Conservation (phyloP, 2,888 invertebrate species). For the Cataglyphis livida region DNA sequence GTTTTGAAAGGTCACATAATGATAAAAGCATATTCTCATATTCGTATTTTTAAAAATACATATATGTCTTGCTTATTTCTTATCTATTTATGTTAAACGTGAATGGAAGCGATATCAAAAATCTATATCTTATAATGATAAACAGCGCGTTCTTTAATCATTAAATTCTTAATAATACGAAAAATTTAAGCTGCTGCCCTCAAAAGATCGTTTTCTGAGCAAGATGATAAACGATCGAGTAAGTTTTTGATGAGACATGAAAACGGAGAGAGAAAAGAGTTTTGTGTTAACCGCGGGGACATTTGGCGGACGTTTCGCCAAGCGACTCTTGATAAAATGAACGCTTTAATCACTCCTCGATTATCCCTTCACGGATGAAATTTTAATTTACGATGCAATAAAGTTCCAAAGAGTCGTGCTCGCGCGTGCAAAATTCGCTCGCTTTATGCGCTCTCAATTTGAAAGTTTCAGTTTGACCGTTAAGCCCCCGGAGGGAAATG, state of each 20-base stretch:
- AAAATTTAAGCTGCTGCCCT: neutral
- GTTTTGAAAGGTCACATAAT: neutral
- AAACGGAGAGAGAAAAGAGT: slow-evolving; percentile 1
- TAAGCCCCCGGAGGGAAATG: slow-evolving; percentile 64
- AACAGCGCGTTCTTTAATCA: neutral
- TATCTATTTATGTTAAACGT: neutral
- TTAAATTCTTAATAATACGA: neutral
- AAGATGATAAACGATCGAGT: neutral
- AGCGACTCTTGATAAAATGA: slow-evolving; percentile 60
- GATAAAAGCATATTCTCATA: neutral
- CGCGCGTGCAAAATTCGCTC: slow-evolving; percentile 67
- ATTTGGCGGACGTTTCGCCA: slow-evolving; percentile 29
- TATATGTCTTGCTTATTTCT: neutral
- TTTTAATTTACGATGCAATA: slow-evolving; percentile 73
- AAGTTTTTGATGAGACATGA: slow-evolving; percentile 1
- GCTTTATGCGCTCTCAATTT: slow-evolving; percentile 68
- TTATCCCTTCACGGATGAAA: slow-evolving; percentile 74
- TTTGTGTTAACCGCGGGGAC: slow-evolving; percentile 25
- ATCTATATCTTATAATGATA: neutral
- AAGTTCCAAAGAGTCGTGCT: slow-evolving; percentile 69
- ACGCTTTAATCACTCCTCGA: slow-evolving; percentile 71
- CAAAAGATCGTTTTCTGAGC: neutral
- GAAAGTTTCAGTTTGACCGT: slow-evolving; percentile 75
- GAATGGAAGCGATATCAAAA: neutral
- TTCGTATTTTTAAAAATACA: neutral